Conservation (phyloP, 1,140 invertebrate genomes). For the Akabosia matsudoensis region DNA sequence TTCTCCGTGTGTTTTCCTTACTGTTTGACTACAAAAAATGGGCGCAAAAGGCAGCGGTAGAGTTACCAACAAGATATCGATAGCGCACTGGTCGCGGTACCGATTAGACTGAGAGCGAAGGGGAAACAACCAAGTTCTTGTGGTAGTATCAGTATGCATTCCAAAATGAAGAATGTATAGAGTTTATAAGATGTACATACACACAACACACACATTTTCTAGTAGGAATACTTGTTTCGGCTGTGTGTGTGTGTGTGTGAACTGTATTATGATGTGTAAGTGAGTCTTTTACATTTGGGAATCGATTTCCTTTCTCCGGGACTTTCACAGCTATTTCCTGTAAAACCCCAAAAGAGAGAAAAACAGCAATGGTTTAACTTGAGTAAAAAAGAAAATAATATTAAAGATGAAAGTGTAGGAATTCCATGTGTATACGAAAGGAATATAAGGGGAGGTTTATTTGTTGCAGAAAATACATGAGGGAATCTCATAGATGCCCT, state of each 20-base stretch:
- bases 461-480: too few species aligned
- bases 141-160: neutral
- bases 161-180: too few species aligned
- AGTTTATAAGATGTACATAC: too few species aligned
- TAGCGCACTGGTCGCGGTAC: neutral
- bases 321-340: conserved; percentile 14
- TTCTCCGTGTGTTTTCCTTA: neutral
- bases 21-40: neutral
- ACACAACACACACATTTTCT: too few species aligned
- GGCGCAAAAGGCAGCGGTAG: neutral
- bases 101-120: neutral
- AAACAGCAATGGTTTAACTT: neutral
- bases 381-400: neutral
- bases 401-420: neutral
- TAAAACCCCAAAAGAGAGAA: conserved; percentile 1
- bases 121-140: neutral
- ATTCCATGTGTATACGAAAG: too few species aligned
- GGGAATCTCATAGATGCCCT: too few species aligned
- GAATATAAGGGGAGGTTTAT: too few species aligned
- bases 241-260: too few species aligned
- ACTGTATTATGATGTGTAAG: neutral
- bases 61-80: too few species aligned
- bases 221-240: too few species aligned
- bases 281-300: conserved; percentile 14
- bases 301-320: conserved; percentile 16